A percentile compares a stretch with the other conserved stretches of the same genome.
These are phyloP conservation scores for Drosophila rellima DNA, from an alignment of 2,888 invertebrate species.

Conservation along the genomic window DNA sequence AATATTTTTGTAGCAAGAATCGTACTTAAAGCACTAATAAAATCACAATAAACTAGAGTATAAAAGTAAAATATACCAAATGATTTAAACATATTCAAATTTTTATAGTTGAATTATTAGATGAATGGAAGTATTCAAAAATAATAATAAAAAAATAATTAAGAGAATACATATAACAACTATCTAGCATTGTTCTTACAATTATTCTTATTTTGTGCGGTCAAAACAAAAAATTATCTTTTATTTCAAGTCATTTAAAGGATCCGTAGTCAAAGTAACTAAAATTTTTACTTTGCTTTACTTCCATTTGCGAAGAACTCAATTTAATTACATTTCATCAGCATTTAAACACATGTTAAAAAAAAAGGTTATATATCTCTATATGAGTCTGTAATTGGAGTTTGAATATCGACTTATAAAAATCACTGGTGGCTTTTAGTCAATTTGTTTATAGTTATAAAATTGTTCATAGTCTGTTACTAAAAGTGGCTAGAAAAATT, in stretches of 20 bases:
- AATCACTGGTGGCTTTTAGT: constrained; percentile 77
- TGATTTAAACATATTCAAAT: constrained; percentile 30
- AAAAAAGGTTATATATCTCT: constrained; percentile 22
- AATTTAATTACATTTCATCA: constrained; percentile 29
- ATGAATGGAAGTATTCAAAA: constrained; percentile 3
- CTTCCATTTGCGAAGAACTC: constrained; percentile 24
- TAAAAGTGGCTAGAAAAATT: constrained; percentile 71
- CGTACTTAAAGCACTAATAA: constrained; percentile 75
- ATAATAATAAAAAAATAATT: background rate
- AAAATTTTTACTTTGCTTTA: constrained; percentile 39
- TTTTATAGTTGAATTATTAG: constrained; percentile 14
- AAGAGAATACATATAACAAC: constrained; percentile 12
- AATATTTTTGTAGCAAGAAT: constrained; percentile 49
- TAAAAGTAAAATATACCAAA: constrained; percentile 50
- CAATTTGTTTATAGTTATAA: constrained; percentile 56
- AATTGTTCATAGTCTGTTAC: constrained; percentile 63
- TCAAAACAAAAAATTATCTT: constrained; percentile 8
- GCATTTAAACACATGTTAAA: constrained; percentile 39
- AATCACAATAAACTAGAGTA: constrained; percentile 76
- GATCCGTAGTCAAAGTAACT: constrained; percentile 28
- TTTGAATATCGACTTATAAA: constrained; percentile 73
- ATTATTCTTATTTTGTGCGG: constrained; percentile 33
- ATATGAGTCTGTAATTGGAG: constrained; percentile 26
- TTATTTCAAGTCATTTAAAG: constrained; percentile 19
- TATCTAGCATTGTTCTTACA: constrained; percentile 10